phyloP scores from a whole-genome alignment of 1,140 invertebrate species.

The Sipha flava region DNA sequence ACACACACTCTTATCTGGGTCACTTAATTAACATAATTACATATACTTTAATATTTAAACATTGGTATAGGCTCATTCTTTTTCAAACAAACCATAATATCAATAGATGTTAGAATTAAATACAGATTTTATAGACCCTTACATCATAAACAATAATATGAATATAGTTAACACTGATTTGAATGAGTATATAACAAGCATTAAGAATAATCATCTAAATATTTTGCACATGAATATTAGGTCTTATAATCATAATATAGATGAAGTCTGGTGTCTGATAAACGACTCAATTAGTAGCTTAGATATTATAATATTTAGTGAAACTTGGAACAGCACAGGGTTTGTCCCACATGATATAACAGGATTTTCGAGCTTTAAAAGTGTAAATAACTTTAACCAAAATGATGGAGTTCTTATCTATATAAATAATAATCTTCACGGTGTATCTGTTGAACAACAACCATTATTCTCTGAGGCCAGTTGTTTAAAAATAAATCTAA shows the following conservation, averaged over 20 bases:
- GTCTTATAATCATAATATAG: neutral
- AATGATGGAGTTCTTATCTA: too few relatives aligned
- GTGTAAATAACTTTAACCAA: too few relatives aligned
- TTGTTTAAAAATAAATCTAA: neutral
- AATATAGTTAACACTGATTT: neutral
- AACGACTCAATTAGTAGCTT: too few relatives aligned
- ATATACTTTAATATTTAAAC: too few relatives aligned
- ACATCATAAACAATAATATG: neutral
- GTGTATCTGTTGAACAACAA: neutral
- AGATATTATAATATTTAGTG: too few relatives aligned
- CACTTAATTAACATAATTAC: too few relatives aligned
- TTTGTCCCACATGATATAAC: neutral
- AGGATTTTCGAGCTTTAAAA: neutral
- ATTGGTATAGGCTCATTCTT: too few relatives aligned
- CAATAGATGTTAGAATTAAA: neutral
- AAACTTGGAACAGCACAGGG: neutral
- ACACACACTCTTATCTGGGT: too few relatives aligned
- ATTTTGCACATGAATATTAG: neutral
- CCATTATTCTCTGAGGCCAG: neutral
- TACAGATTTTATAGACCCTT: neutral
- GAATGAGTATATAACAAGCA: neutral
- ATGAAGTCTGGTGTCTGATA: too few relatives aligned
- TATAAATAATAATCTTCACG: too few relatives aligned
- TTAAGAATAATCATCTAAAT: neutral
- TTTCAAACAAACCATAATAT: too few relatives aligned